These are phyloP conservation scores for Phenacoccus solenopsis DNA, from an alignment of 1,140 invertebrate genomes.

Conservation along the genomic window DNA sequence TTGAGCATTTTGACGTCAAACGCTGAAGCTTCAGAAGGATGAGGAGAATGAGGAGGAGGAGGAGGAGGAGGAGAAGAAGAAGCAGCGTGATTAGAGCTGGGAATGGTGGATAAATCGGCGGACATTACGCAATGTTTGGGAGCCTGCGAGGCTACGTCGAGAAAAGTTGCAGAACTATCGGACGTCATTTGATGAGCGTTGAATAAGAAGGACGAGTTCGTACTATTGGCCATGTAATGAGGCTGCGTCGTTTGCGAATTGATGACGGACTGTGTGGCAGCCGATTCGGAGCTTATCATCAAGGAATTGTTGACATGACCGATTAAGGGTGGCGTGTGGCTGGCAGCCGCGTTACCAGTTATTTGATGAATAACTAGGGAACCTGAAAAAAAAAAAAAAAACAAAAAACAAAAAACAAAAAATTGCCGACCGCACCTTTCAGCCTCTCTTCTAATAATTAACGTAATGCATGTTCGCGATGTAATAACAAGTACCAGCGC, in stretches of 20 bases:
- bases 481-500: neutral
- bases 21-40: no score
- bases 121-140: no score
- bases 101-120: no score
- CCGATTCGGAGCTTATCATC: neutral
- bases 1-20: no score
- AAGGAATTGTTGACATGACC: slow-evolving; percentile 1
- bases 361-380: neutral
- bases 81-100: no score
- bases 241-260: neutral
- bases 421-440: no score
- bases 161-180: neutral
- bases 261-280: neutral
- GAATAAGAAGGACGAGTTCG: neutral
- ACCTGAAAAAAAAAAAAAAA: neutral
- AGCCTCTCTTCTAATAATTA: no score
- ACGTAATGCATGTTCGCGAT: no score
- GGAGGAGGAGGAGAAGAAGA: no score
- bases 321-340: neutral
- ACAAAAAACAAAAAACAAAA: no score
- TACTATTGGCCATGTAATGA: neutral
- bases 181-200: neutral
- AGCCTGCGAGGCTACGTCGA: neutral
- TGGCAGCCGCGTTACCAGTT: neutral
- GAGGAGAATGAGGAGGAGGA: no score